Percentiles rank a stretch among this genome's conserved stretches.
These are phyloP conservation scores for Trissolcus basalis DNA, from an alignment of 1,140 invertebrate genomes.

Conservation along the genomic window DNA sequence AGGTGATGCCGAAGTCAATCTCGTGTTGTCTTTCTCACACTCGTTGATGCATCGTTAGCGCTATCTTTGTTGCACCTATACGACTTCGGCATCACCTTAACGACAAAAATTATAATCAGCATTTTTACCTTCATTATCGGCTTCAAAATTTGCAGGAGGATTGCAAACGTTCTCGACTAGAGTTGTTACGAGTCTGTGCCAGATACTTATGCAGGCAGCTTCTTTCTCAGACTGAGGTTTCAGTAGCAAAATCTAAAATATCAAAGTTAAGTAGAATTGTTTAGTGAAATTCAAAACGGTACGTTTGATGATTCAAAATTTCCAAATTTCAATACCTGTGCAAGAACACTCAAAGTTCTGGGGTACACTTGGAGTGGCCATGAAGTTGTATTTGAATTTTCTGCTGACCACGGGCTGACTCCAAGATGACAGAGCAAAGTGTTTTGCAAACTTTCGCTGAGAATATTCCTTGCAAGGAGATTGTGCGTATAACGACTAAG, in stretches of 20 bases:
- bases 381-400: slow-evolving; percentile 73
- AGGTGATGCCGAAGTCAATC: too few relatives aligned
- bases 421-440: slow-evolving; percentile 85
- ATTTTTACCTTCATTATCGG: slow-evolving; percentile 81
- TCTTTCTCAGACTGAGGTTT: slow-evolving; percentile 91
- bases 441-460: slow-evolving; percentile 83
- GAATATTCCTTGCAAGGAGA: slow-evolving; percentile 83
- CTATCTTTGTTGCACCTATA: too few relatives aligned
- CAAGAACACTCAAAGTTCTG: slow-evolving; percentile 87
- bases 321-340: slow-evolving; percentile 76
- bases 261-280: too few relatives aligned
- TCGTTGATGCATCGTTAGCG: too few relatives aligned
- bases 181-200: slow-evolving; percentile 91
- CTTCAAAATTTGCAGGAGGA: slow-evolving; percentile 75
- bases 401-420: slow-evolving; percentile 83
- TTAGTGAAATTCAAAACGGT: too few relatives aligned
- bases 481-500: slow-evolving; percentile 90
- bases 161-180: slow-evolving; percentile 87
- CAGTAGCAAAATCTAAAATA: slow-evolving; percentile 81
- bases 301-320: too few relatives aligned
- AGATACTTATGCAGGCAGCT: slow-evolving; percentile 90
- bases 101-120: slow-evolving; percentile 1
- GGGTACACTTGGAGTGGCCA: slow-evolving; percentile 92
- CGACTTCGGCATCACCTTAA: slow-evolving; percentile 36
- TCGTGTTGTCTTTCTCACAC: too few relatives aligned